Base-by-base conservation (phyloP, 2,888 invertebrate species). In the Athripsodes cinereus region DNA sequence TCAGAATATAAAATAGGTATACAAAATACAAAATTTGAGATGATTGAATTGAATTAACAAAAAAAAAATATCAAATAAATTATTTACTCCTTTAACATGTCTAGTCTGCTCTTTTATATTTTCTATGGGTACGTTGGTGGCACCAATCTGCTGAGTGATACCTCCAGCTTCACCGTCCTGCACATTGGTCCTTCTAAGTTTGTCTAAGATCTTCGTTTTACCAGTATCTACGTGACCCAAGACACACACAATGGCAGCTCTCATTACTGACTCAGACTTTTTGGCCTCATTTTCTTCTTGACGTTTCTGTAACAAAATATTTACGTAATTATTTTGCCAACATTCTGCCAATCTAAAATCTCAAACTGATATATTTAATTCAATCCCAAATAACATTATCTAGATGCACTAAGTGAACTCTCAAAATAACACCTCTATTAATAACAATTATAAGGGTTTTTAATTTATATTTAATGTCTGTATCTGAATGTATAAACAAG, bases 101-200 rank as follows among this genome's bases (percentile, higher is more conserved):
- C 85, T 93, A 11, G 95, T 92, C 70, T 97, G 92, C 65, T 98
- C 96, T 69, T 88, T 87, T 66, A 99, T 95, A 49, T 96, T 96
- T 55, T 94, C 92, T 59, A 92, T 90, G 2, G 98, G 98, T 21
- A 99, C 98, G 75, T 98, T 98, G 5, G 99, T 99, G 18, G 99
- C 99, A 62, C 99, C 99, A 66, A 99, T 99, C 78, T 99, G 99
- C 72, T 99, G 99, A 0, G 99, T 99, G 63, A 99, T 99, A 64
- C 99, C 99, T 48, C 99, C 99, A 1, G 99, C 99, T 77, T 99
- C 99, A 0, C 92, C 90, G 65, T 95, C 95, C 70, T 94, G 94
- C 0, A 94, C 94, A 69, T 94, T 88, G 0, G 94, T 94, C 48
- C 93, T 81, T 20, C 94, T 80, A 53, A 94, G 78, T 74, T 98